Evolutionary conservation across 2,888 invertebrate species (phyloP), one percentile per base, ranked within the genome.

Genomic region (Ochlodes sylvanus): DNA sequence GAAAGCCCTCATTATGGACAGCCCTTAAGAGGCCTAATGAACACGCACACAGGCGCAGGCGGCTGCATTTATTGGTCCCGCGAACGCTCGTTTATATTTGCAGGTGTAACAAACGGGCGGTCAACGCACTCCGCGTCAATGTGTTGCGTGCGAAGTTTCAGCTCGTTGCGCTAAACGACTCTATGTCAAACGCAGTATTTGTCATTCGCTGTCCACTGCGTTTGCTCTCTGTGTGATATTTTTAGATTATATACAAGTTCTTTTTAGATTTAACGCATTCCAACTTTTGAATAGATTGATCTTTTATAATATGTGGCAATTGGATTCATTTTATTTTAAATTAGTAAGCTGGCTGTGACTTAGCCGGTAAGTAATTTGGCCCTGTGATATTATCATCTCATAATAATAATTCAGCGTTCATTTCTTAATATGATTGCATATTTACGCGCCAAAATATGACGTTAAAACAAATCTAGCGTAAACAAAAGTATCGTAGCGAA

Each of bases 51-150:
- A 73, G 72, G 74, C 75, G 74, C 77, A 77, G 74, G 42, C 64
- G 55, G 79, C 75, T 75, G 79, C 81, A 79, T 80, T 82, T 83
- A 85, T 84, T 82, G 78, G 78, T 80, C 79, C 72, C 79, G 80
- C 81, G 81, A 83, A 83, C 80, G 84, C 81, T 81, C 82, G 85
- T 82, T 80, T 85, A 81, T 84, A 85, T 89, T 89, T 85, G 91
- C 92, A 92, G 92, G 92, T 92, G 92, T 88, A 85, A 86, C 86
- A 80, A 81, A 83, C 84, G 82, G 65, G 76, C 83, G 92, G 91
- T 92, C 91, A 89, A 77, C 85, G 91, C 85, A 83, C 91, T 82
- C 83, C 60, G 69, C 70, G 74, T 79, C 76, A 70, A 76, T 84
- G 84, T 84, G 82, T 61, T 79, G 78, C 77, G 70, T 71, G 69